These are phyloP conservation scores for Orestias chungarensis DNA, from an alignment of 2,797 vertebrate species.

Conservation along the genomic window DNA sequence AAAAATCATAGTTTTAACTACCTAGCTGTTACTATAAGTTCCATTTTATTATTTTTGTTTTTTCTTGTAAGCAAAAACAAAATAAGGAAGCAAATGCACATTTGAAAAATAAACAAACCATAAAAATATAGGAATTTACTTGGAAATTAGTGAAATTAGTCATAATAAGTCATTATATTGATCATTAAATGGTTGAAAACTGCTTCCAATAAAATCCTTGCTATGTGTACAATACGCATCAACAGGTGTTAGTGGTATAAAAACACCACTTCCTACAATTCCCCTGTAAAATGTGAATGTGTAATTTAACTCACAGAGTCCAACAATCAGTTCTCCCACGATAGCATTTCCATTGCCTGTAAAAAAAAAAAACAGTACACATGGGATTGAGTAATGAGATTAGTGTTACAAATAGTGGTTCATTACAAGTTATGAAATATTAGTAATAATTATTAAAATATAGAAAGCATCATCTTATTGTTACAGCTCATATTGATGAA, in stretches of 20 bases:
- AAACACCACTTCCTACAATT: too few species aligned
- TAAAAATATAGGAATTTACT: background rate
- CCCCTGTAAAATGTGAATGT: background rate
- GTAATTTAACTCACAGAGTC: conserved; percentile 44
- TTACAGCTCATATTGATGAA: background rate
- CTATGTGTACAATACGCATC: too few species aligned
- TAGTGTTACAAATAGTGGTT: background rate
- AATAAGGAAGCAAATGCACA: too few species aligned
- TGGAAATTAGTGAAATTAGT: background rate
- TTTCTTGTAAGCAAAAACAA: background rate
- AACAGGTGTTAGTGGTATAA: too few species aligned
- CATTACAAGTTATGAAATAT: background rate
- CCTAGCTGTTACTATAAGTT: too few species aligned
- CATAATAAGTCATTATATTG: background rate
- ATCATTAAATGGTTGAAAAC: too few species aligned
- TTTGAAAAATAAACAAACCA: background rate
- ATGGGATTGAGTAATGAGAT: background rate
- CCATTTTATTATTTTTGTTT: background rate
- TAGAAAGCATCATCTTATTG: background rate
- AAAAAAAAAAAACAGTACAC: background rate
- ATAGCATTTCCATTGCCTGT: background rate
- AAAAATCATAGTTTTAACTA: background rate
- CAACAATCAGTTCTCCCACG: background rate
- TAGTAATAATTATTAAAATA: background rate
- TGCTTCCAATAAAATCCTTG: too few species aligned